Conservation (phyloP, 2,888 invertebrate genomes). For the Pharmacophagus antenor region DNA sequence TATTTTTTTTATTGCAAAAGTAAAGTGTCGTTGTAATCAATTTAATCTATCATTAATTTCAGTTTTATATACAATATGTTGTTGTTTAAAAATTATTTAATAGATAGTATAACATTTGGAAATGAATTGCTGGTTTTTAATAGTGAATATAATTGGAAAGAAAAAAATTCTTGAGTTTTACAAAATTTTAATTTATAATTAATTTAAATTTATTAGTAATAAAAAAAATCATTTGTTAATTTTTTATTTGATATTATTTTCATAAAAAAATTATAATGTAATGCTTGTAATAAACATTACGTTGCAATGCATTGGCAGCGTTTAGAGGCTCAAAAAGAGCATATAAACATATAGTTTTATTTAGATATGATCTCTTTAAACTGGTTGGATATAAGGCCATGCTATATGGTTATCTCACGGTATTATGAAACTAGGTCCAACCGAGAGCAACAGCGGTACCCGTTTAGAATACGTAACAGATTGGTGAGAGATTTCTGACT, state of each 20-base stretch:
- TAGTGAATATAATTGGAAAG: too few relatives aligned
- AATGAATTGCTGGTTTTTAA: too few relatives aligned
- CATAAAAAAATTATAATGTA: not conserved
- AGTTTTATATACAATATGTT: too few relatives aligned
- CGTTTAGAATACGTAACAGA: constrained; percentile 38
- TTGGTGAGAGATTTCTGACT: constrained; percentile 11
- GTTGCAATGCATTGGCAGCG: not conserved
- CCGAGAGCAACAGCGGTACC: constrained; percentile 49
- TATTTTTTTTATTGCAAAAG: not conserved
- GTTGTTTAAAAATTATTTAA: too few relatives aligned
- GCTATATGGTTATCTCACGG: constrained; percentile 49
- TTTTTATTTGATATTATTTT: too few relatives aligned
- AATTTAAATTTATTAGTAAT: too few relatives aligned
- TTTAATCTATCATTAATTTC: not conserved
- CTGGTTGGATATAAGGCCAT: constrained; percentile 42
- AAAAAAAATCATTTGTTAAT: too few relatives aligned
- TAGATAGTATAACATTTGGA: too few relatives aligned
- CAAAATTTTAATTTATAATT: too few relatives aligned
- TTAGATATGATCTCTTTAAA: constrained; percentile 27
- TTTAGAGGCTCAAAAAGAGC: not conserved
- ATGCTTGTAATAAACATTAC: too few relatives aligned
- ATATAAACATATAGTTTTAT: not conserved
- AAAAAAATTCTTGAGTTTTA: too few relatives aligned
- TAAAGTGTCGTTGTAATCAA: too few relatives aligned
- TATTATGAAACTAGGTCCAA: constrained; percentile 51